Conservation (phyloP, 2,113 vertebrate genomes). For the Lipophrys pholis region DNA sequence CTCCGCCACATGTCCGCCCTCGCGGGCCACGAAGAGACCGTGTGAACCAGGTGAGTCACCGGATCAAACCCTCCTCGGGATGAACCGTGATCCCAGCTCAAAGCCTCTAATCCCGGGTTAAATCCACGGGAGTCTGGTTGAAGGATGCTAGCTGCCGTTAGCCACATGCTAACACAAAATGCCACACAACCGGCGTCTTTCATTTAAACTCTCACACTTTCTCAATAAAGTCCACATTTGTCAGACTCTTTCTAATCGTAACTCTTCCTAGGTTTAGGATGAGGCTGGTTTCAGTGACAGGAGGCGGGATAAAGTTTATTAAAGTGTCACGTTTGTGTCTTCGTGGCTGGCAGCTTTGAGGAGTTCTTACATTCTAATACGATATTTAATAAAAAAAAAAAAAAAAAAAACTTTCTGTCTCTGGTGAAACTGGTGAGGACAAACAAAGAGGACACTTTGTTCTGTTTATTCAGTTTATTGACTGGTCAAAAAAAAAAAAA, state of each 20-base stretch:
- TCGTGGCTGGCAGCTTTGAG: not conserved
- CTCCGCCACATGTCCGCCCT: not conserved
- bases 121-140: not conserved
- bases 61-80: not conserved
- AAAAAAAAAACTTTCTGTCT: no score
- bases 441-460: not conserved
- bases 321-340: not conserved
- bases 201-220: no score
- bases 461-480: not conserved
- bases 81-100: not conserved
- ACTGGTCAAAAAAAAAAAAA: not conserved
- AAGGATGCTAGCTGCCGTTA: constrained; percentile 46
- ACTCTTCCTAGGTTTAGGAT: no score
- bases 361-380: constrained; percentile 11
- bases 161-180: constrained; percentile 26
- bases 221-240: no score
- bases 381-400: no score
- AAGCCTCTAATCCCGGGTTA: not conserved
- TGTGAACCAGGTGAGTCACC: constrained; percentile 32
- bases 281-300: no score
- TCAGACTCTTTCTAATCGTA: no score
- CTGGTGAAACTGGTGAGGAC: not conserved
- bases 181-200: no score
- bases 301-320: no score
- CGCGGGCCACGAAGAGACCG: not conserved